Conservation (phyloP, 2,888 invertebrate genomes). For the Scelioninae gen. 2 region DNA sequence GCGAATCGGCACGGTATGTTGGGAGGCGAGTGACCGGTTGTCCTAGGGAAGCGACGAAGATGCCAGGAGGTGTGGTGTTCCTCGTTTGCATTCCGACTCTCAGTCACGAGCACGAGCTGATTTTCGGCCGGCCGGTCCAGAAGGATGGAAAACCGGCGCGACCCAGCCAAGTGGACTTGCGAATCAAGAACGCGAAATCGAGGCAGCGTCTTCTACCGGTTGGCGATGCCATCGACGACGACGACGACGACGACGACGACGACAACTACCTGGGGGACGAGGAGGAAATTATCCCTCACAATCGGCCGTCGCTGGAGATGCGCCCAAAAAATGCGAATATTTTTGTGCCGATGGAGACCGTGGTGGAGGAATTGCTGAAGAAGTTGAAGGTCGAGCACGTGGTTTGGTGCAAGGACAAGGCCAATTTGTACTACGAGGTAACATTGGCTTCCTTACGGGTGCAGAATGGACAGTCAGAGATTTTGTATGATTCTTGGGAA, state of each 20-base stretch:
- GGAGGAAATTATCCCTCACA: slow-evolving; percentile 17
- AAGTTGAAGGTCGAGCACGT: slow-evolving; percentile 83
- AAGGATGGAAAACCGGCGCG: slow-evolving; percentile 63
- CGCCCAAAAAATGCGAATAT: slow-evolving; percentile 68
- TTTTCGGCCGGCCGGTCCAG: slow-evolving; percentile 74
- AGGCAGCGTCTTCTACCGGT: slow-evolving; percentile 62
- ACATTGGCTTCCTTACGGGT: too few species aligned
- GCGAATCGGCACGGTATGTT: too few species aligned
- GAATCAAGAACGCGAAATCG: slow-evolving; percentile 66
- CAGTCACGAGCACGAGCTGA: slow-evolving; percentile 80
- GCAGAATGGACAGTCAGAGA: too few species aligned
- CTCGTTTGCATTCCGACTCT: slow-evolving; percentile 83
- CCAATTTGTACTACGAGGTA: slow-evolving; percentile 82
- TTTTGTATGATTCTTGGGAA: too few species aligned
- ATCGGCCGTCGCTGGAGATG: slow-evolving; percentile 43
- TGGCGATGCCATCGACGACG: slow-evolving; percentile 60
- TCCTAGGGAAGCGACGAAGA: slow-evolving; percentile 58
- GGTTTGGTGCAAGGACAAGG: slow-evolving; percentile 83
- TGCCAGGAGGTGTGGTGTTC: slow-evolving; percentile 80
- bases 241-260: slow-evolving; percentile 62
- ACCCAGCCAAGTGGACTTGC: slow-evolving; percentile 66
- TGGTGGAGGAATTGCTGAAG: slow-evolving; percentile 81
- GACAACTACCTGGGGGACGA: slow-evolving; percentile 48
- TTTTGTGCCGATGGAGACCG: slow-evolving; percentile 83
- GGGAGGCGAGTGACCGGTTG: too few species aligned